Conservation (phyloP, 2,797 vertebrate genomes). For the Hypotaenidia philippensis region DNA sequence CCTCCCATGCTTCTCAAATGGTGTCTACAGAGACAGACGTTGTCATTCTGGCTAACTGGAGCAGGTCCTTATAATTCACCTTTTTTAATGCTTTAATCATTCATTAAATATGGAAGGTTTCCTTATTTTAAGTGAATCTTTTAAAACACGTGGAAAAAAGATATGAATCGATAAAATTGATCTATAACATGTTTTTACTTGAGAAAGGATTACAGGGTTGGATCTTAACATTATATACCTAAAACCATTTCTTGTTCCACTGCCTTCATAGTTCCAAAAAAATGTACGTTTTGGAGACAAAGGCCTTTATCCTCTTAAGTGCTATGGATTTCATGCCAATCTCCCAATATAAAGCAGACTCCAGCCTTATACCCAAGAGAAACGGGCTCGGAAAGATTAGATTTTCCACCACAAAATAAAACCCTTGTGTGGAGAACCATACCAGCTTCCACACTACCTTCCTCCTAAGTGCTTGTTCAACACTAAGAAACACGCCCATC, state of each 20-base stretch:
- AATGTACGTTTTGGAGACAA: conserved; percentile 52
- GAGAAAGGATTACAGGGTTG: conserved; percentile 32
- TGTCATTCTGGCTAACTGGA: not conserved
- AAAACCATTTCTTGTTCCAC: conserved; percentile 31
- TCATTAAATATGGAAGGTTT: not conserved
- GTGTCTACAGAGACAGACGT: not conserved
- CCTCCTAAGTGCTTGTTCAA: not conserved
- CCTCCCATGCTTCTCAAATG: not conserved
- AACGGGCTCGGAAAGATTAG: conserved; percentile 28
- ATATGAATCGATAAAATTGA: conserved; percentile 15
- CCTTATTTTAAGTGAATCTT: not conserved
- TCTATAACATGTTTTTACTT: conserved; percentile 22
- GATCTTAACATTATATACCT: conserved; percentile 21
- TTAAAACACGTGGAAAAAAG: not conserved
- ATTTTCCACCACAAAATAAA: conserved; percentile 53
- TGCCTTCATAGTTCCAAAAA: conserved; percentile 32
- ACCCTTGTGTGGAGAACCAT: not conserved
- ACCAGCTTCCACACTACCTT: not conserved
- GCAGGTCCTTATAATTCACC: not conserved
- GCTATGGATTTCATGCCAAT: conserved; percentile 61
- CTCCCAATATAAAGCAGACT: conserved; percentile 62
- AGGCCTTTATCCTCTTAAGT: conserved; percentile 56
- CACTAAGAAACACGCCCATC: not conserved
- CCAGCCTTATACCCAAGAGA: conserved; percentile 24
- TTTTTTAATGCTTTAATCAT: not conserved